Percentiles rank a stretch among this genome's conserved stretches.
phyloP scores from a whole-genome alignment of 2,888 invertebrate species.

The Cantharis rustica region DNA sequence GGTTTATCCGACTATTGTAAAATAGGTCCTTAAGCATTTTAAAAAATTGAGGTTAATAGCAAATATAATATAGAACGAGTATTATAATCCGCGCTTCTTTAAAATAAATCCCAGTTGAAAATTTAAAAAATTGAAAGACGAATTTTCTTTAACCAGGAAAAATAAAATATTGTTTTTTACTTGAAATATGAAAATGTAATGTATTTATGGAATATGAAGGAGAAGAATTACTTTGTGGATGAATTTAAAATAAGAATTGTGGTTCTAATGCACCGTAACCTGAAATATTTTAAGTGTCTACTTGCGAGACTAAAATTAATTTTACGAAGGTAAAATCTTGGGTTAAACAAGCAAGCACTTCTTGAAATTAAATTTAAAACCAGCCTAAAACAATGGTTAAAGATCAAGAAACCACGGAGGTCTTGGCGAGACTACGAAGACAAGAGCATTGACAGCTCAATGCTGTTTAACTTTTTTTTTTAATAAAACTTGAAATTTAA shows the following conservation, averaged over 20 bases:
- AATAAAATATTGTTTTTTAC: not conserved
- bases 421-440: constrained; percentile 10
- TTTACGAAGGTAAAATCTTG: not conserved
- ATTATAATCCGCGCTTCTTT: not conserved
- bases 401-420: constrained; percentile 4
- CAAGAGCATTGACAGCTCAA: constrained; percentile 17
- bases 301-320: not conserved
- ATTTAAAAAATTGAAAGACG: not conserved
- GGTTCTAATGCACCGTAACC: not conserved
- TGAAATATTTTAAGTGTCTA: not conserved
- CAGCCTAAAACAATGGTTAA: constrained; percentile 10
- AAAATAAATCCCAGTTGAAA: not conserved
- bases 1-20: too few relatives aligned
- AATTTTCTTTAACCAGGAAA: not conserved
- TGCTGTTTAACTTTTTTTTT: not conserved
- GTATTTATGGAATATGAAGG: not conserved
- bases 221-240: not conserved
- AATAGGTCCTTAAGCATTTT: not conserved
- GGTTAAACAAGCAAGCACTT: not conserved
- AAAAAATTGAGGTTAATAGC: not conserved
- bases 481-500: not conserved
- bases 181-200: not conserved
- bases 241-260: not conserved
- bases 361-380: constrained; percentile 10
- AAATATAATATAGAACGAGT: not conserved